Base-by-base conservation (phyloP, 2,888 invertebrate genomes). In the Caenorhabditis sulstoni region DNA sequence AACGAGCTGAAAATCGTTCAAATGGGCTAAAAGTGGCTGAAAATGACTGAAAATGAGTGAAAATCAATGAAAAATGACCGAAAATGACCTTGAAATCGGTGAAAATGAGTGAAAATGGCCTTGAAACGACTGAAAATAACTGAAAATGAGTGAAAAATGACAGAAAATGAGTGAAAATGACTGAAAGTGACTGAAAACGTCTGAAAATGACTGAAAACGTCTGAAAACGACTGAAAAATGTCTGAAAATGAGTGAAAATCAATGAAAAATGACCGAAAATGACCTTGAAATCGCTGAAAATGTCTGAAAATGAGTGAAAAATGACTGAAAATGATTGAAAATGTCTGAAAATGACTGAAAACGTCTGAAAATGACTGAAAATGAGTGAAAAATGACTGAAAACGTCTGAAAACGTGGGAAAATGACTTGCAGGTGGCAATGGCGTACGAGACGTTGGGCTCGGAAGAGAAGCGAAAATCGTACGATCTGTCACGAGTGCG, bases 381-480 rank as follows among this genome's bases (percentile, higher is more conserved):
- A 29, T n/a, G n/a, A n/a, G n/a, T n/a, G n/a, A 47, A 47, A 47
- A 47, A 20, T 41, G 11, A 41, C 41, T 49, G 18, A n/a, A n/a
- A n/a, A n/a, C n/a, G n/a, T n/a, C n/a, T n/a, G 18, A 49, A 49
- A 3, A 49, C 65, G 52, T 29, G 29, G 4, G 29, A 29, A 29
- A 29, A 5, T 29, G 4, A 29, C 3, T 29, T 29, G 47, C 59
- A 87, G 87, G 81, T 88, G 5, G 82, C 86, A 0, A 81, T 83
- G 57, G 88, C 89, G 0, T 89, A 89, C 55, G 88, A 88, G 76
- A 68, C 87, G 3, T 73, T 89, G 3, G 84, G 87, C 7, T 82
- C 85, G 2, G 84, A 83, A 23, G 87, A 88, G 9, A 86, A 87
- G 66, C 61, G 87, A 22, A 82, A 82, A 52, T 61, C 81, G 1